Conservation (phyloP, 2,888 invertebrate species). For the Harpalus rufipes region DNA sequence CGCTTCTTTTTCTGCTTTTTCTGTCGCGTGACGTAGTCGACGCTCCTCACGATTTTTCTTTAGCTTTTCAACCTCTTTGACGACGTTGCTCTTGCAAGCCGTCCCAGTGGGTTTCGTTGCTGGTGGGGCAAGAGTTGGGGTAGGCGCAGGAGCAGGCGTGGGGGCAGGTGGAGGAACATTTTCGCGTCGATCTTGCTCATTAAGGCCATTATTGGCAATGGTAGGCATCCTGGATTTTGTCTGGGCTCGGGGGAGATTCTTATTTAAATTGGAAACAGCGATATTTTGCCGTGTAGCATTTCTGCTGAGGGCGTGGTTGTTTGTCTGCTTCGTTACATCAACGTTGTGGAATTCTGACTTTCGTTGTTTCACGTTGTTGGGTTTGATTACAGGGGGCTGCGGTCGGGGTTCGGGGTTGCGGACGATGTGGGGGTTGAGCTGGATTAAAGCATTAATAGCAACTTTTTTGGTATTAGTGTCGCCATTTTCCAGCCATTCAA, state of each 20-base stretch:
- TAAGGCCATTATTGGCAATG: slow-evolving; percentile 36
- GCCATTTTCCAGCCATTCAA: slow-evolving; percentile 99
- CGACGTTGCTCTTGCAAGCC: slow-evolving; percentile 88
- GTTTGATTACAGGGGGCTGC: not conserved
- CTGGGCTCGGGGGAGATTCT: slow-evolving; percentile 29
- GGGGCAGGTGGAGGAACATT: slow-evolving; percentile 57
- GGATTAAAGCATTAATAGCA: slow-evolving; percentile 93
- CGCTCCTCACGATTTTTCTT: slow-evolving; percentile 98
- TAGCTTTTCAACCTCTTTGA: slow-evolving; percentile 96
- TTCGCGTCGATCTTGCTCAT: slow-evolving; percentile 63
- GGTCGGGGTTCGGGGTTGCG: not conserved
- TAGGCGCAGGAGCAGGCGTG: not conserved
- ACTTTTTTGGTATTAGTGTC: slow-evolving; percentile 99
- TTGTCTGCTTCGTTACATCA: slow-evolving; percentile 6
- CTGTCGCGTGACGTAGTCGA: slow-evolving; percentile 93
- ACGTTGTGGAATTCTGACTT: not conserved
- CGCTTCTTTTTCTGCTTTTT: slow-evolving; percentile 95
- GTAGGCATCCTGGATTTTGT: slow-evolving; percentile 32
- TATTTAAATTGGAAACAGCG: slow-evolving; percentile 68
- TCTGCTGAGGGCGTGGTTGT: slow-evolving; percentile 68
- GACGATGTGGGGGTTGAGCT: slow-evolving; percentile 88
- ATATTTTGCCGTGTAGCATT: slow-evolving; percentile 78
- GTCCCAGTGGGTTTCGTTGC: not conserved
- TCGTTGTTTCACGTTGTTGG: not conserved
- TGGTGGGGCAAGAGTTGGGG: not conserved